phyloP scores from a whole-genome alignment of 2,797 vertebrate species.

The Tragelaphus eurycerus region DNA sequence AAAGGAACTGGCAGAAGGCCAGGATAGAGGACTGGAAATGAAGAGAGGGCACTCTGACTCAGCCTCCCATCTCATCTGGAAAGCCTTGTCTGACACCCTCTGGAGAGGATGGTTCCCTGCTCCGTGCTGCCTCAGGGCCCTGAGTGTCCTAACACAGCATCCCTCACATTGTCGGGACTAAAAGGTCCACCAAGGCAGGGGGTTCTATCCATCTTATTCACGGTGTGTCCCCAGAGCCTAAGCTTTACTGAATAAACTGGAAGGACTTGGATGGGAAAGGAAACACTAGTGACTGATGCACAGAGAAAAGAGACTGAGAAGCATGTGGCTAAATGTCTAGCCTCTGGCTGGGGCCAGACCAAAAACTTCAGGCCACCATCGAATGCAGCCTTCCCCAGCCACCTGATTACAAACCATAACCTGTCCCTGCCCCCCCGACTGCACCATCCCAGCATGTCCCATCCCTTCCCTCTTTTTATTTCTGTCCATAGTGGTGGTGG shows the following conservation, averaged over 20 bases:
- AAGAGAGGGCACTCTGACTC: background rate
- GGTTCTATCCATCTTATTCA: background rate
- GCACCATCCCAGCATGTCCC: background rate
- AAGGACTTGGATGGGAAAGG: background rate
- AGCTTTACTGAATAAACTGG: background rate
- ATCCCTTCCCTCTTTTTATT: background rate
- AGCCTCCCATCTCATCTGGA: background rate
- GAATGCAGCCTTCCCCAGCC: background rate
- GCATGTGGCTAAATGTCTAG: background rate
- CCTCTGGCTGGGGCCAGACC: background rate
- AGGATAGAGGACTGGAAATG: background rate
- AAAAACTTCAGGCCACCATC: background rate
- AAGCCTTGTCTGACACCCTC: background rate
- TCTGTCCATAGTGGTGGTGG: background rate
- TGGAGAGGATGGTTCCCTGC: background rate
- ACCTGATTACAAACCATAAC: background rate
- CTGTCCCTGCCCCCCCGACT: background rate
- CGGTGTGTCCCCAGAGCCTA: background rate
- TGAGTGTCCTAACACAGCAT: background rate
- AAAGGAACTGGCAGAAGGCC: background rate
- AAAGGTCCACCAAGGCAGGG: background rate
- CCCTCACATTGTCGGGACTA: fast-evolving
- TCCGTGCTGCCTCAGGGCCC: background rate
- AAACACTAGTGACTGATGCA: background rate
- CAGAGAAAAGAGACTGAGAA: background rate